Percentiles rank a stretch among this genome's conserved stretches.
Evolutionary conservation across 2,113 vertebrate genomes (phyloP).

Genomic region (Pagrus major): DNA sequence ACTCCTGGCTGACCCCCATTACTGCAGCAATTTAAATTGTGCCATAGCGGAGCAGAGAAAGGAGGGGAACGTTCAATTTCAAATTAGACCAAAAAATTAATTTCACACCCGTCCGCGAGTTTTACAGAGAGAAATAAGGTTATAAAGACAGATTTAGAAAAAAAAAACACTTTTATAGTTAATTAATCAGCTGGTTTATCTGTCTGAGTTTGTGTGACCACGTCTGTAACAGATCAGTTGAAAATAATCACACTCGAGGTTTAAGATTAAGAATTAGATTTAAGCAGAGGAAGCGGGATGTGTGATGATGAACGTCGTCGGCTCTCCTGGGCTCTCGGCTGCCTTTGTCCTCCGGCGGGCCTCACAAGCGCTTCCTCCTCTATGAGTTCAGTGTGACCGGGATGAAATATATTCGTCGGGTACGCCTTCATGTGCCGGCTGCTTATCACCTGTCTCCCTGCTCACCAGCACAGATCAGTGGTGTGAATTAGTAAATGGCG

Average conservation of each 20-base stretch:
- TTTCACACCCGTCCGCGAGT: constrained; percentile 81
- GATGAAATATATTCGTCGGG: constrained; percentile 45
- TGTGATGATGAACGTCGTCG: constrained; percentile 69
- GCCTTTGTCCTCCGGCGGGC: constrained; percentile 54
- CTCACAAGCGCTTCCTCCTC: constrained; percentile 29
- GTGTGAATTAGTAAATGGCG: constrained; percentile 57
- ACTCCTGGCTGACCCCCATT: constrained; percentile 88
- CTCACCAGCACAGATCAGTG: constrained; percentile 49
- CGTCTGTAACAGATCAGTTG: constrained; percentile 65
- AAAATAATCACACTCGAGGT: constrained; percentile 76
- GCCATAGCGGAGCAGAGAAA: constrained; percentile 73
- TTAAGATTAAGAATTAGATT: constrained; percentile 80
- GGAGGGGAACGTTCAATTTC: constrained; percentile 82
- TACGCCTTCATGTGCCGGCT: constrained; percentile 36
- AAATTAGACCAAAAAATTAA: constrained; percentile 86
- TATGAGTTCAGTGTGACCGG: constrained; percentile 40
- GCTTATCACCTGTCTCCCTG: constrained; percentile 53
- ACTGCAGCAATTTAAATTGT: constrained; percentile 88
- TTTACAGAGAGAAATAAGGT: constrained; percentile 76
- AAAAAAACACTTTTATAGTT: constrained; percentile 80
- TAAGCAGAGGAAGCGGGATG: constrained; percentile 47
- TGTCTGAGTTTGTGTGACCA: constrained; percentile 61
- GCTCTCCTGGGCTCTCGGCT: constrained; percentile 63
- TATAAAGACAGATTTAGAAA: constrained; percentile 74
- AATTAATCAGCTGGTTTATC: constrained; percentile 86